Base-by-base conservation (phyloP, 2,797 vertebrate genomes). In the Myotis vivesi region DNA sequence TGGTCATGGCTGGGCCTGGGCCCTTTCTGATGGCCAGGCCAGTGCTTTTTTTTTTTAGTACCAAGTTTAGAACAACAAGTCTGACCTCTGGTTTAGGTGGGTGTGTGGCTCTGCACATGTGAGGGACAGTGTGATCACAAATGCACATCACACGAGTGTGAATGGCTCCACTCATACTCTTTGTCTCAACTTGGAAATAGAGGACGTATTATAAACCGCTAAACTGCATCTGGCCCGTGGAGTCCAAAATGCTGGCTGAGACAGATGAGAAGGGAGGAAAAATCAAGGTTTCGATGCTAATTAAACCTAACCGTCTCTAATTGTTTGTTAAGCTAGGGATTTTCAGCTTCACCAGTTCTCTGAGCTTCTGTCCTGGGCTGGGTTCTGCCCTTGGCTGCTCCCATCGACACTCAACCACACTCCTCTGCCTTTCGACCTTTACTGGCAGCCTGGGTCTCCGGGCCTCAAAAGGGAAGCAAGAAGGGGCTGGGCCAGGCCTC, bases 331-430 rank as follows among this genome's bases (percentile, higher is more conserved):
- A 95, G 85, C 81, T 55, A 9, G 77, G 66, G 93, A 90, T 94
- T 95, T 96, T 96, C 89, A 85, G 94, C 92, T 94, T 93, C 95
- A 92, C 86, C 94, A n/a, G 4, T 84, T 95, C 79, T 75, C 92
- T 53, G 77, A 89, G 68, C 81, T 71, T 62, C 94, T 51, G 77
- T 90, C 76, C 87, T 17, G 9, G 71, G 72, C 62, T 84, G 86
- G 91, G 93, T 30, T 66, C 82, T 95, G 91, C 36, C 84, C 82
- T 92, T n/a, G 69, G 85, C 77, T 1, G 4, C 51, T 75, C 73
- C 75, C 1, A 6, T 30, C 17, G 62, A 77, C 41, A 89, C 85
- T 81, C 11, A 30, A 72, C 57, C 68, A 44, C 77, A 89, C 53
- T 38, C 68, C 13, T 38, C 25, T 8, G 88, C 69, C 41, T 93